Evolutionary conservation across 1,140 invertebrate species (phyloP).

Genomic region (Drosophila truncata): DNA sequence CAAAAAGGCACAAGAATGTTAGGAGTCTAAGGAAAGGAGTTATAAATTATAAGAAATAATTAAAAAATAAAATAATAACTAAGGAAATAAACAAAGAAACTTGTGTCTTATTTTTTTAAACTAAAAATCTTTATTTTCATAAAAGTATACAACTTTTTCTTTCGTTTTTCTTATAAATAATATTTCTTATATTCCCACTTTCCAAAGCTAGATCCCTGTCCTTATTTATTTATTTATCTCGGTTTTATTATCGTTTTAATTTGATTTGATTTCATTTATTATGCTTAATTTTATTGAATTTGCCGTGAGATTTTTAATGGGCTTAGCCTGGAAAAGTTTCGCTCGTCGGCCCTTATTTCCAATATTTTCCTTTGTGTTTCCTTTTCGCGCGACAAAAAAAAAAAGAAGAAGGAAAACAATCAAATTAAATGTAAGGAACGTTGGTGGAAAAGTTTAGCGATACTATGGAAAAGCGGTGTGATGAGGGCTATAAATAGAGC

Average conservation of each 20-base stretch:
- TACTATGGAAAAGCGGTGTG: conserved; percentile 9
- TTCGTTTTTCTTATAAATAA: not conserved
- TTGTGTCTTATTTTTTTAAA: too few species aligned
- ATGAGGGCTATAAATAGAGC: conserved; percentile 34
- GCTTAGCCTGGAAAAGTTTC: conserved; percentile 28
- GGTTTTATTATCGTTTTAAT: conserved; percentile 44
- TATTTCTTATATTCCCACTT: not conserved
- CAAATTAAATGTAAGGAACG: conserved; percentile 68
- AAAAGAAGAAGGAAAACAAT: conserved; percentile 33
- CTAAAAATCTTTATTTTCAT: not conserved
- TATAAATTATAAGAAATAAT: not conserved
- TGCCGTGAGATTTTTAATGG: conserved; percentile 32
- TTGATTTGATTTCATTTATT: conserved; percentile 62
- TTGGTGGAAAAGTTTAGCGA: conserved; percentile 40
- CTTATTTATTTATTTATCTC: not conserved
- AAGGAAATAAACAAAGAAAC: conserved; percentile 4
- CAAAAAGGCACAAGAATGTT: conserved; percentile 2
- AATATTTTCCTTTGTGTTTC: conserved; percentile 29
- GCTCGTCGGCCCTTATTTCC: conserved; percentile 23
- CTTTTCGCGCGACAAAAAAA: conserved; percentile 6
- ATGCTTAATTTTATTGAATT: conserved; percentile 53
- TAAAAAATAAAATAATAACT: not conserved
- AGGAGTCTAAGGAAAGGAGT: conserved; percentile 3
- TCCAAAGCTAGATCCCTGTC: not conserved
- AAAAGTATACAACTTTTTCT: too few species aligned